phyloP scores from a whole-genome alignment of 2,113 vertebrate genomes.

The Sapajus apella region DNA sequence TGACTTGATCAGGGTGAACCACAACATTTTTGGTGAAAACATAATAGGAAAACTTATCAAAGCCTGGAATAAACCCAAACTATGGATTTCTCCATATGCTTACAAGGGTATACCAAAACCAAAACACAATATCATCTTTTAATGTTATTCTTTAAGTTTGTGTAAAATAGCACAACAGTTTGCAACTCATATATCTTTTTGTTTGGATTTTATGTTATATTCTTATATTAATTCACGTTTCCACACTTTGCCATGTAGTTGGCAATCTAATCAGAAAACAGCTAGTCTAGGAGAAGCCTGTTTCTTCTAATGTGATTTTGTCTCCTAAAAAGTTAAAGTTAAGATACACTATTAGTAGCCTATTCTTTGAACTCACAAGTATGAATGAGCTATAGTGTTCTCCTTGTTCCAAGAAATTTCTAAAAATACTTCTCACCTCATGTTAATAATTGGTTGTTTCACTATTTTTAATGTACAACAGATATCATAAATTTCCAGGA shows the following conservation, averaged over 20 bases:
- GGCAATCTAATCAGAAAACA: neutral
- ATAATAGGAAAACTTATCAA: neutral
- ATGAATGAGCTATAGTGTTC: neutral
- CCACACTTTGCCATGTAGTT: neutral
- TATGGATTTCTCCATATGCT: slow-evolving; percentile 5
- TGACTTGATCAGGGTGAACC: neutral
- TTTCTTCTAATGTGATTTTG: neutral
- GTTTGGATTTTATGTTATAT: neutral
- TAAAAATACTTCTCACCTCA: neutral
- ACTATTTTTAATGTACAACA: neutral
- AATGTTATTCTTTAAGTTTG: neutral
- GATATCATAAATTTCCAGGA: neutral
- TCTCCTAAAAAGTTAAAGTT: neutral
- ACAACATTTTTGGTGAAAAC: neutral
- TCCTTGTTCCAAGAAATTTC: neutral
- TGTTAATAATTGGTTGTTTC: neutral
- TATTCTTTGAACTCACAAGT: neutral
- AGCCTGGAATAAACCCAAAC: neutral
- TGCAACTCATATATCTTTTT: neutral
- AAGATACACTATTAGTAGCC: neutral
- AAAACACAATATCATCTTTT: neutral
- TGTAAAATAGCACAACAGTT: neutral
- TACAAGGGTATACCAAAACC: neutral
- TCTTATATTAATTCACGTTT: neutral
- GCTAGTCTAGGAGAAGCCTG: neutral